phyloP scores from a whole-genome alignment of 2,113 vertebrate genomes.

The Penelope pileata region DNA sequence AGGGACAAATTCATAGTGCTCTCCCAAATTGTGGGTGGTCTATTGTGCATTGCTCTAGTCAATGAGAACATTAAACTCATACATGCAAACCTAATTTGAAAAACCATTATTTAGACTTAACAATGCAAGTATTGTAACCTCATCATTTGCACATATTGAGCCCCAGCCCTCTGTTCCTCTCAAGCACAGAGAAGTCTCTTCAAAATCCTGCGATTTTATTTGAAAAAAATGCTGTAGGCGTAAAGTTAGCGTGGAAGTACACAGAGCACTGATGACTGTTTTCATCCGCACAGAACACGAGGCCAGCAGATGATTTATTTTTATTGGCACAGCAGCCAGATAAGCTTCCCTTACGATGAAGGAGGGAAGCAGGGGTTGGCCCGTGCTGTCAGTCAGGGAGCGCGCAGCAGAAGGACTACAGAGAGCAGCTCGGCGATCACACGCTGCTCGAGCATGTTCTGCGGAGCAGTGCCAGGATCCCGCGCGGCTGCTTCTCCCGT shows the following conservation, averaged over 20 bases:
- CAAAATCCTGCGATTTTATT: not conserved
- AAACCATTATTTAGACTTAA: constrained; percentile 27
- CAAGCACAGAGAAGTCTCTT: constrained; percentile 5
- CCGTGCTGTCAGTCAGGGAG: not conserved
- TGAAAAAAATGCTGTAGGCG: not conserved
- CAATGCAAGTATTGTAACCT: constrained; percentile 42
- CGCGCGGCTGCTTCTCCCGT: not conserved
- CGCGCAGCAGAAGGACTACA: not conserved
- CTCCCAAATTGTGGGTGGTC: constrained; percentile 43
- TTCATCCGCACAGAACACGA: constrained; percentile 17
- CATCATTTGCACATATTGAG: not conserved
- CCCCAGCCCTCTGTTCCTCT: not conserved
- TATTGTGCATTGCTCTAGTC: not conserved
- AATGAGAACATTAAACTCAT: constrained; percentile 26
- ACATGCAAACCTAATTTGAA: constrained; percentile 30
- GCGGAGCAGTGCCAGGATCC: not conserved
- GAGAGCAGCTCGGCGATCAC: not conserved
- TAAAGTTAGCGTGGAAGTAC: constrained; percentile 34
- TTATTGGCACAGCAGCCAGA: constrained; percentile 46
- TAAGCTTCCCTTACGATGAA: not conserved
- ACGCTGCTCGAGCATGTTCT: not conserved
- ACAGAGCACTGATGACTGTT: constrained; percentile 32
- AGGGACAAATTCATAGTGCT: not conserved
- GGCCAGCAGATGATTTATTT: constrained; percentile 64
- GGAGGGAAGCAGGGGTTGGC: not conserved